Conservation (phyloP, 2,888 invertebrate genomes). For the Troides oblongomaculatus region DNA sequence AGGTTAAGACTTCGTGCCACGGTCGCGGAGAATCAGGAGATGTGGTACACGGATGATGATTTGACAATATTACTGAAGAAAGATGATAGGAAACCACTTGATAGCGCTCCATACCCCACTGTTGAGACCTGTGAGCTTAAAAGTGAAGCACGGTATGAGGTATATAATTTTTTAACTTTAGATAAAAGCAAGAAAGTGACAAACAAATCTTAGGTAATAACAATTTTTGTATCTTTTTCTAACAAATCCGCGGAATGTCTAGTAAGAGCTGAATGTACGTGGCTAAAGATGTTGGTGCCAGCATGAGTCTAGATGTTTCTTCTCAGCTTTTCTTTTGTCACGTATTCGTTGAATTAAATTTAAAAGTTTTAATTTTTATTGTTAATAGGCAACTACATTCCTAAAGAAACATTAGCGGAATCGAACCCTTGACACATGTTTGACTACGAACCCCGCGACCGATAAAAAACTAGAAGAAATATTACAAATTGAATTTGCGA, state of each 20-base stretch:
- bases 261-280: too few relatives aligned
- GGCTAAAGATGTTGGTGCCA: too few relatives aligned
- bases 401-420: neutral
- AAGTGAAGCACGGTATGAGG: slow-evolving; percentile 73
- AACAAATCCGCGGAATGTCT: too few relatives aligned
- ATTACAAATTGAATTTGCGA: slow-evolving; percentile 2
- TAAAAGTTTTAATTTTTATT: too few relatives aligned
- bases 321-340: too few relatives aligned
- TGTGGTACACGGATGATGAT: slow-evolving; percentile 58
- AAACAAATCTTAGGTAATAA: too few relatives aligned
- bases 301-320: too few relatives aligned
- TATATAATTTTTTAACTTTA: slow-evolving; percentile 30
- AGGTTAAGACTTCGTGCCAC: slow-evolving; percentile 65
- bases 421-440: neutral
- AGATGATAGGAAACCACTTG: slow-evolving; percentile 51
- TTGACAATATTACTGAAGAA: slow-evolving; percentile 54
- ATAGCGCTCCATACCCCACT: slow-evolving; percentile 52
- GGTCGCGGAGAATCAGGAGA: slow-evolving; percentile 67
- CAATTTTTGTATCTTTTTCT: too few relatives aligned
- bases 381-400: too few relatives aligned
- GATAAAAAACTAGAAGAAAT: slow-evolving; percentile 6
- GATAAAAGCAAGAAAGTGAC: too few relatives aligned
- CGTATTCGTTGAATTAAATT: too few relatives aligned
- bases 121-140: slow-evolving; percentile 52
- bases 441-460: neutral